Evolutionary conservation across 2,113 vertebrate species (phyloP).

Genomic region (Pseudopipra pipra): DNA sequence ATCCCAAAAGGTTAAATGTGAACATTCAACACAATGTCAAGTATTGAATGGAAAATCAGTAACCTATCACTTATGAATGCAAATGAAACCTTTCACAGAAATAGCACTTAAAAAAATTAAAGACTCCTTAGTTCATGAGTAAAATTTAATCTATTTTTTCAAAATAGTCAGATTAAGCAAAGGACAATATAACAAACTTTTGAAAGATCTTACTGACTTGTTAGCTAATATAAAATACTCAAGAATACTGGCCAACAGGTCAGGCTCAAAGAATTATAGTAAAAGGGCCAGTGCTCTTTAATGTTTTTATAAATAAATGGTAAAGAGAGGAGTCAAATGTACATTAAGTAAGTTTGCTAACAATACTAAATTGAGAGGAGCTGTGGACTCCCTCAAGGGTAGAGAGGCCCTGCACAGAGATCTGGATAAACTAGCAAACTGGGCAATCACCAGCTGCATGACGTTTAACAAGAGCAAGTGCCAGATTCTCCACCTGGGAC

Average conservation of each 20-base stretch:
- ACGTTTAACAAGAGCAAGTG: background rate
- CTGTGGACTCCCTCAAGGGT: background rate
- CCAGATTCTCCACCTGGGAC: background rate
- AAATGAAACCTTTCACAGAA: background rate
- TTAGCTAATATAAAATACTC: background rate
- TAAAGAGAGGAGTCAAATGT: fast-evolving
- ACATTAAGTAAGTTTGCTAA: background rate
- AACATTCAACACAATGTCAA: background rate
- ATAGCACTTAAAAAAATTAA: background rate
- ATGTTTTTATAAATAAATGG: background rate
- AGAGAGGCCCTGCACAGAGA: background rate
- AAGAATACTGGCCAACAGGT: background rate
- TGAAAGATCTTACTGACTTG: background rate
- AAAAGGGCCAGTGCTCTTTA: background rate
- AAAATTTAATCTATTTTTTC: background rate
- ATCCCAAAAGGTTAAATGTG: background rate
- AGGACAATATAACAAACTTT: background rate
- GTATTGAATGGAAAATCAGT: background rate
- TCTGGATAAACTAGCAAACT: background rate
- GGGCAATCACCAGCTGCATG: background rate
- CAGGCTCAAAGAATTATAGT: background rate
- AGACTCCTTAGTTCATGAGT: background rate
- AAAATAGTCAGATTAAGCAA: background rate
- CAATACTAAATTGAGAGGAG: background rate
- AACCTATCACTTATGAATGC: background rate